phyloP scores from a whole-genome alignment of 2,797 vertebrate species.

The Xerus rutilus region DNA sequence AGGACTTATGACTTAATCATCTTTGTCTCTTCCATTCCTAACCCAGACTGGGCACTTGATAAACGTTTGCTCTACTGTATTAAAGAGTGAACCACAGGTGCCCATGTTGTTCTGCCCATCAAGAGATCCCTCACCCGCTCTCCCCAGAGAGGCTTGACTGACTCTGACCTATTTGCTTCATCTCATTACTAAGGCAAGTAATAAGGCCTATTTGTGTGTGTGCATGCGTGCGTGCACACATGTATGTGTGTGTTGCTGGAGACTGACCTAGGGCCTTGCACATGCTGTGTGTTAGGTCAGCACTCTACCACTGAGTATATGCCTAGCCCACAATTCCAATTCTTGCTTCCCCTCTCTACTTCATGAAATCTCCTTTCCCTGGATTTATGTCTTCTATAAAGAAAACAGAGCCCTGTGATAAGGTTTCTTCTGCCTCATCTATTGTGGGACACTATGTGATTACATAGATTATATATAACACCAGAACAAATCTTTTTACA shows the following conservation, averaged over 20 bases:
- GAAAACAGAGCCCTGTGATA: background rate
- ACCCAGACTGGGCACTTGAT: background rate
- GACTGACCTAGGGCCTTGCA: background rate
- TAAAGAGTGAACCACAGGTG: background rate
- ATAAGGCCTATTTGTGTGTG: background rate
- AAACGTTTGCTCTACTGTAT: no score
- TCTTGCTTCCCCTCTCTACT: background rate
- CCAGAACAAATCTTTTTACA: background rate
- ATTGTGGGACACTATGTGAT: background rate
- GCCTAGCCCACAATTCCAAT: no score
- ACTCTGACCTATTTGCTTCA: no score
- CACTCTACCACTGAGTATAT: background rate
- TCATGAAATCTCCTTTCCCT: background rate
- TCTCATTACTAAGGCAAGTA: background rate
- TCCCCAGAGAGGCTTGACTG: background rate
- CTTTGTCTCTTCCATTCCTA: background rate
- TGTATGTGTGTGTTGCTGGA: background rate
- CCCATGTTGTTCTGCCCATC: background rate
- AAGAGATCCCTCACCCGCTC: rapidly evolving
- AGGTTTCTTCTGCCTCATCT: background rate
- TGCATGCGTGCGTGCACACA: no score
- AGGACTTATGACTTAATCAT: background rate
- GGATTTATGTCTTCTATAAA: background rate
- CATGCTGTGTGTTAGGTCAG: background rate
- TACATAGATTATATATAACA: background rate